Evolutionary conservation across 2,888 invertebrate genomes (phyloP).

Genomic region (Thalpophila matura): DNA sequence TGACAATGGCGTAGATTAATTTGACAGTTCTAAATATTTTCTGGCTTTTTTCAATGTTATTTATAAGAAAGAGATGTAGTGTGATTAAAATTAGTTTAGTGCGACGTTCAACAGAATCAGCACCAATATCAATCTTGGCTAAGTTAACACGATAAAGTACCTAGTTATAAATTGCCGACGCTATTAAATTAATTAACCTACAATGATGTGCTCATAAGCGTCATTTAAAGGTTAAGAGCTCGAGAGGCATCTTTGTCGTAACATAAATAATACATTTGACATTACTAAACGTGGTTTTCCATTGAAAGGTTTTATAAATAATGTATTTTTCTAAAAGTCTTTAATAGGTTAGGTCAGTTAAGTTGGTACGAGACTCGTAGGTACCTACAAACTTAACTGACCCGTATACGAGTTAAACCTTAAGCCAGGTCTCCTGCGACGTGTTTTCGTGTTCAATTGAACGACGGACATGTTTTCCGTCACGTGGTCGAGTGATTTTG

Average conservation of each 20-base stretch:
- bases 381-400: no score
- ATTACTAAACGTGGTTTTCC: slow-evolving; percentile 39
- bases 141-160: slow-evolving; percentile 21
- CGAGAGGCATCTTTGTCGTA: slow-evolving; percentile 11
- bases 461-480: no score
- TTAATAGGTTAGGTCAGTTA: slow-evolving; percentile 30
- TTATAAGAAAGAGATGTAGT: no score
- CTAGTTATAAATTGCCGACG: slow-evolving; percentile 1
- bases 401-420: slow-evolving; percentile 9
- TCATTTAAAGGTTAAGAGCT: slow-evolving; percentile 12
- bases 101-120: no score
- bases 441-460: no score
- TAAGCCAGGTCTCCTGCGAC: no score
- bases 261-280: slow-evolving; percentile 45
- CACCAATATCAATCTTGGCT: slow-evolving; percentile 1
- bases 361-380: no score
- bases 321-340: slow-evolving; percentile 35
- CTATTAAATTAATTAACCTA: slow-evolving; percentile 21
- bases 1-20: no score
- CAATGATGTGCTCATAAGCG: neutral
- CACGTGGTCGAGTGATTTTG: no score
- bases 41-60: no score
- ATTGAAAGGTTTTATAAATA: slow-evolving; percentile 35
- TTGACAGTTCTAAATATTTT: no score
- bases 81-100: no score